Base-by-base conservation (phyloP, 2,797 vertebrate species). In the Graptemys geographica region DNA sequence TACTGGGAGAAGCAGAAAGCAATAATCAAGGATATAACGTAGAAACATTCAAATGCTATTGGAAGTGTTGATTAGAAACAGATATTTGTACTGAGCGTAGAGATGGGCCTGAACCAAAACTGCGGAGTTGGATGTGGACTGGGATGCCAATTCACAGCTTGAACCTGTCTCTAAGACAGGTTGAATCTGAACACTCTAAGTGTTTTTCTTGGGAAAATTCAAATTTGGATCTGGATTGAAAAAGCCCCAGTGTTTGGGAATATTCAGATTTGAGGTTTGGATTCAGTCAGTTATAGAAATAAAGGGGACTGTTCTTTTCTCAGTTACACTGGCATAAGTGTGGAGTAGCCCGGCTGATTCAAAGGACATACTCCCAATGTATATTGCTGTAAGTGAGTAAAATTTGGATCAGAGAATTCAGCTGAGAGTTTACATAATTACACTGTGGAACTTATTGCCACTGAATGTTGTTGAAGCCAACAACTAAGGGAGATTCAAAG, bases 11-110 rank as follows among this genome's bases (percentile, higher is more conserved):
- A 72, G 91, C 95, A 94, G 84, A 92, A 44, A 79, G 76, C 65
- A 49, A 31, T 49, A 28, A 95, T 94, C 81, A 91, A 96, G 93
- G 90, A 84, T 88, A 87, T 52, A 69, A 65, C 44, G 79, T 90
- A 57, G 82, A 96, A 85, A 90, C 84, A 90, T 96, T 92, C 88
- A 95, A 94, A 79, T 95, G 95, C 90, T 94, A 94, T 1, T 91
- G 87, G 83, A 90, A 96, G 87, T 90, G 81, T 82, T 88, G 81
- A 95, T 93, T 83, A 92, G 90, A 80, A 92, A 87, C 78, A 72
- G 86, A n/a, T 62, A 84, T 87, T 28, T 93, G 21, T 21, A 21
- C 74, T 4, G 88, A 91, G 78, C 90, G 94, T 90, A 86, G 93
- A 93, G 80, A 19, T 59, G 62, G 55, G 37, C 79, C 85, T 83